Evolutionary conservation across 2,888 invertebrate species (phyloP).

Genomic region (Epirrhoe alternata): DNA sequence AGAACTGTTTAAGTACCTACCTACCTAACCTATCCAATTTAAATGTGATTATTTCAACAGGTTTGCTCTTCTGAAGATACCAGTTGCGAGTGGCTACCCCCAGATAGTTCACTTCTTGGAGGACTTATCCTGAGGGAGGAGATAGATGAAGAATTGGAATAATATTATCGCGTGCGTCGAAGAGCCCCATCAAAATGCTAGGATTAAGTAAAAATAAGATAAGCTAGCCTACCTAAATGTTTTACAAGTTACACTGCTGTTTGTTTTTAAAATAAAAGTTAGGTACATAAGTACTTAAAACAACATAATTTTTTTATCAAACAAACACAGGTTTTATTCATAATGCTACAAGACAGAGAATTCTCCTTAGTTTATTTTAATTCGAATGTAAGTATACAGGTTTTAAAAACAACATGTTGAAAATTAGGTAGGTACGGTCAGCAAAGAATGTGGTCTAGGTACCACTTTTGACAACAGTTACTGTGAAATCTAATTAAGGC

Average conservation of each 20-base stretch:
- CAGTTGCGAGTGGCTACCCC: constrained; percentile 80
- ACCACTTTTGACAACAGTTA: too few relatives aligned
- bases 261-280: background rate
- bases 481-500: too few relatives aligned
- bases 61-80: constrained; percentile 80
- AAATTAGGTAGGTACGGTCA: too few relatives aligned
- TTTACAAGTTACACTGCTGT: constrained; percentile 55
- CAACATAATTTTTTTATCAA: too few relatives aligned
- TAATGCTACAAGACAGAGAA: too few relatives aligned
- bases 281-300: background rate
- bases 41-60: constrained; percentile 45
- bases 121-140: constrained; percentile 69
- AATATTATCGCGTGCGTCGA: constrained; percentile 27
- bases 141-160: constrained; percentile 66
- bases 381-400: too few relatives aligned
- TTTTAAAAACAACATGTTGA: too few relatives aligned
- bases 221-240: constrained; percentile 30
- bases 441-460: too few relatives aligned
- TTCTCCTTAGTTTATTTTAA: too few relatives aligned
- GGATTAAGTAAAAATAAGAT: constrained; percentile 7
- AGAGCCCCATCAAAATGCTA: constrained; percentile 10
- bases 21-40: too few relatives aligned
- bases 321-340: too few relatives aligned
- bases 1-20: too few relatives aligned
- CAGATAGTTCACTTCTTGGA: constrained; percentile 71